Conservation (phyloP, 1,140 invertebrate species). For the Atta colombica region DNA sequence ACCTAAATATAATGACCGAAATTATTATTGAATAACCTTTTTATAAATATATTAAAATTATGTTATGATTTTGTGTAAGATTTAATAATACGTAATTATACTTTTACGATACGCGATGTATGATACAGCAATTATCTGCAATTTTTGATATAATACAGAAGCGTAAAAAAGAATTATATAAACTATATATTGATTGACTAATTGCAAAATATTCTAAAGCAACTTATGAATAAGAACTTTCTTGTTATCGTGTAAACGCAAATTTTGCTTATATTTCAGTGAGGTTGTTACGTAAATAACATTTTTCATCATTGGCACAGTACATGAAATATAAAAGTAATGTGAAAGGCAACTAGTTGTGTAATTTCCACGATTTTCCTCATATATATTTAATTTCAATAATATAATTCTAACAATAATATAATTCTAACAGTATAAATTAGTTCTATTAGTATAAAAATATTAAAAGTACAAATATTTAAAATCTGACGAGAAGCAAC, state of each 20-base stretch:
- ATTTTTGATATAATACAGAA: neutral
- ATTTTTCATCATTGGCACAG: conserved; percentile 28
- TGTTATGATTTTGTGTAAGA: neutral
- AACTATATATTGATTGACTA: neutral
- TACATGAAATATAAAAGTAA: conserved; percentile 17
- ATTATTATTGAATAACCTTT: conserved; percentile 4
- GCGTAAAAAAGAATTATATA: neutral
- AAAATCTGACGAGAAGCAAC: neutral
- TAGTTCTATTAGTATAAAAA: neutral
- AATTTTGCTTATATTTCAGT: neutral
- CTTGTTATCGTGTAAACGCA: conserved; percentile 8
- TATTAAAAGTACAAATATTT: neutral
- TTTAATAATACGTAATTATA: conserved; percentile 25
- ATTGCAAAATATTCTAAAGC: neutral
- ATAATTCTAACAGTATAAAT: too few relatives aligned
- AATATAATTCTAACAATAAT: too few relatives aligned
- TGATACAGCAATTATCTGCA: neutral
- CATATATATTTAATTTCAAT: neutral
- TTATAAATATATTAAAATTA: neutral
- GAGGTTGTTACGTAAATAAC: conserved; percentile 22
- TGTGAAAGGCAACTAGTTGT: conserved; percentile 18
- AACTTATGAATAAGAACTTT: neutral
- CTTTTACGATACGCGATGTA: neutral
- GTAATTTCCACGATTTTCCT: conserved; percentile 10
- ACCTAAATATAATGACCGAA: neutral